phyloP scores from a whole-genome alignment of 1,140 invertebrate species.

The Eufriesea mexicana region DNA sequence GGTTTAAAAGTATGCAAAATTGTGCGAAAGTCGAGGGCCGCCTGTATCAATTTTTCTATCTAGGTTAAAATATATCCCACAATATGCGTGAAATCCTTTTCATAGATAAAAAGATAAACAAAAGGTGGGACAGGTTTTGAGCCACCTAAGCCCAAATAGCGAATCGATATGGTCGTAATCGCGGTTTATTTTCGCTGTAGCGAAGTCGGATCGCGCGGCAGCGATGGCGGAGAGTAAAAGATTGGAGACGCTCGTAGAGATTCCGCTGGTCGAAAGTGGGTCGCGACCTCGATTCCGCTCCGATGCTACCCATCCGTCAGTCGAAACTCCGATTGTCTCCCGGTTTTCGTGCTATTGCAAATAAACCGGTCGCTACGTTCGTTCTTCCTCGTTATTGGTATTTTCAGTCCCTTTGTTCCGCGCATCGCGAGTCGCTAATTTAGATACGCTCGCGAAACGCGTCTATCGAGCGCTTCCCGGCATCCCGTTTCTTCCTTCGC shows the following conservation, averaged over 20 bases:
- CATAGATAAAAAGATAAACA: too few relatives aligned
- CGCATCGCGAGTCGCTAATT: background rate
- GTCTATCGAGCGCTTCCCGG: background rate
- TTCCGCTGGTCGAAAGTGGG: conserved; percentile 54
- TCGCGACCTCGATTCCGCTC: conserved; percentile 58
- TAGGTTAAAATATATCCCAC: too few relatives aligned
- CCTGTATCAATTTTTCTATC: too few relatives aligned
- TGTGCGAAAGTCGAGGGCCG: too few relatives aligned
- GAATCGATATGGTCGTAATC: background rate
- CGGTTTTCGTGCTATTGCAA: background rate
- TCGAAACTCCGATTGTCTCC: conserved; percentile 50
- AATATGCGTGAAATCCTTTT: too few relatives aligned
- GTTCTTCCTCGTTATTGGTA: background rate
- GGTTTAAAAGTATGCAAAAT: too few relatives aligned
- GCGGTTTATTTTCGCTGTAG: conserved; percentile 16
- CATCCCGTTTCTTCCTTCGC: too few relatives aligned
- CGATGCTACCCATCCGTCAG: conserved; percentile 51
- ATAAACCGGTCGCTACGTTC: background rate
- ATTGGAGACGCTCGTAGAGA: conserved; percentile 40
- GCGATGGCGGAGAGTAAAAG: conserved; percentile 35
- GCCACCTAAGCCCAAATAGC: background rate
- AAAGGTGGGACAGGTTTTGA: background rate
- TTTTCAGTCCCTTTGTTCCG: background rate
- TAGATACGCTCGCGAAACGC: background rate
- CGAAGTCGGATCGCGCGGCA: background rate